These are phyloP conservation scores for Hippocampus kuda DNA, from an alignment of 2,797 vertebrate species.

Conservation along the genomic window DNA sequence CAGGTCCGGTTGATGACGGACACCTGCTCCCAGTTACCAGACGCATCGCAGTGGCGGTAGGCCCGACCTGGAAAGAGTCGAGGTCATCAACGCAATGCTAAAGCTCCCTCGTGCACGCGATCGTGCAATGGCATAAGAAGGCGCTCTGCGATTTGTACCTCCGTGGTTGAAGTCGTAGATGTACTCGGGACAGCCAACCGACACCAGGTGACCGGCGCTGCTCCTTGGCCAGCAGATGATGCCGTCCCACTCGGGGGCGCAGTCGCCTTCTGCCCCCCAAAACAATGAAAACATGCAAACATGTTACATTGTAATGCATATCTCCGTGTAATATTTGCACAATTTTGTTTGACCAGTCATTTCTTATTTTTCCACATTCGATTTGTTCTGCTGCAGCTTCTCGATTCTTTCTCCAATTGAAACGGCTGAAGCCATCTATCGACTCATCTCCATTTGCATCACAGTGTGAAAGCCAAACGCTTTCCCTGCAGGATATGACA, in stretches of 20 bases:
- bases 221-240: slow-evolving; percentile 84
- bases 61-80: slow-evolving; percentile 64
- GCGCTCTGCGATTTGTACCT: slow-evolving; percentile 43
- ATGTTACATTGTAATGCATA: too few relatives aligned
- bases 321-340: too few relatives aligned
- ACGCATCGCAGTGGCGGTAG: slow-evolving; percentile 73
- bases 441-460: slow-evolving; percentile 14
- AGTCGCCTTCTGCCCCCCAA: slow-evolving; percentile 60
- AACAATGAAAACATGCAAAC: too few relatives aligned
- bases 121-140: neutral
- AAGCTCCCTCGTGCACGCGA: neutral
- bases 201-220: slow-evolving; percentile 66
- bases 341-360: too few relatives aligned
- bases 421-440: slow-evolving; percentile 14
- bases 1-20: slow-evolving; percentile 79
- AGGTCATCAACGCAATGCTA: neutral
- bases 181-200: slow-evolving; percentile 75
- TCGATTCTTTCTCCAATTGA: neutral
- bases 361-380: neutral
- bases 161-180: slow-evolving; percentile 89
- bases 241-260: slow-evolving; percentile 81
- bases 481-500: slow-evolving; percentile 47
- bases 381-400: neutral
- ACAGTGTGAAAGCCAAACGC: slow-evolving; percentile 27
- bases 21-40: slow-evolving; percentile 75